A percentile compares a stretch with the other conserved stretches of the same genome.
These are phyloP conservation scores for Lepeophtheirus salmonis DNA, from an alignment of 1,140 invertebrate species.

Conservation along the genomic window DNA sequence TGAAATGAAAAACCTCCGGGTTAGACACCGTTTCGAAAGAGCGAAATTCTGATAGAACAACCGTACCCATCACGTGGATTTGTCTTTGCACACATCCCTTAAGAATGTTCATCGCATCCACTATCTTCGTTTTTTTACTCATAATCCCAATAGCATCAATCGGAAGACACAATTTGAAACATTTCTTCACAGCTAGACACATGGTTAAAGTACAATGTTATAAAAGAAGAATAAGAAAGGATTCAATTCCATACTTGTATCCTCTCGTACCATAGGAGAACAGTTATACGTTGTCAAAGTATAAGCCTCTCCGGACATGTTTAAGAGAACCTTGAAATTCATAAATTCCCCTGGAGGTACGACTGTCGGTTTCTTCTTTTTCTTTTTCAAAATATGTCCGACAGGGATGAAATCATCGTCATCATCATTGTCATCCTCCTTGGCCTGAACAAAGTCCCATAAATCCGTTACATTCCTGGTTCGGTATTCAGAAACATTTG, in stretches of 20 bases:
- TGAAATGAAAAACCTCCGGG: constrained; percentile 43
- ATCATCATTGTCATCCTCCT: background rate
- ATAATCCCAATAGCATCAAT: constrained; percentile 21
- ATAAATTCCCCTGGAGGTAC: constrained; percentile 14
- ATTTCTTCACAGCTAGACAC: constrained; percentile 18
- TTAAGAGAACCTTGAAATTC: constrained; percentile 20
- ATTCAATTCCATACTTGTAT: constrained; percentile 28
- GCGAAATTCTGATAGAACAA: constrained; percentile 36
- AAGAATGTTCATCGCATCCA: constrained; percentile 45
- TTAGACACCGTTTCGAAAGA: constrained; percentile 27
- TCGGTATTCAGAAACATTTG: background rate
- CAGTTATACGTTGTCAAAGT: constrained; percentile 23
- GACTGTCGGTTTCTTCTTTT: background rate
- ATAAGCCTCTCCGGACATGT: constrained; percentile 19
- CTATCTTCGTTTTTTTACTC: constrained; percentile 34
- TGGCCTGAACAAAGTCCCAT: background rate
- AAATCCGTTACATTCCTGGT: background rate
- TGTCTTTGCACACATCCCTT: constrained; percentile 49
- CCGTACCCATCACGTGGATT: constrained; percentile 40
- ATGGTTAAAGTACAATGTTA: no score
- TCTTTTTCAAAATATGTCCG: background rate
- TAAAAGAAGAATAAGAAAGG: constrained; percentile 18
- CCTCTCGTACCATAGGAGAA: constrained; percentile 33
- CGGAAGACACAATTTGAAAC: constrained; percentile 24
- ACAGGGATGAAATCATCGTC: background rate